Base-by-base conservation (phyloP, 1,140 invertebrate genomes). In the Araneus ventricosus region DNA sequence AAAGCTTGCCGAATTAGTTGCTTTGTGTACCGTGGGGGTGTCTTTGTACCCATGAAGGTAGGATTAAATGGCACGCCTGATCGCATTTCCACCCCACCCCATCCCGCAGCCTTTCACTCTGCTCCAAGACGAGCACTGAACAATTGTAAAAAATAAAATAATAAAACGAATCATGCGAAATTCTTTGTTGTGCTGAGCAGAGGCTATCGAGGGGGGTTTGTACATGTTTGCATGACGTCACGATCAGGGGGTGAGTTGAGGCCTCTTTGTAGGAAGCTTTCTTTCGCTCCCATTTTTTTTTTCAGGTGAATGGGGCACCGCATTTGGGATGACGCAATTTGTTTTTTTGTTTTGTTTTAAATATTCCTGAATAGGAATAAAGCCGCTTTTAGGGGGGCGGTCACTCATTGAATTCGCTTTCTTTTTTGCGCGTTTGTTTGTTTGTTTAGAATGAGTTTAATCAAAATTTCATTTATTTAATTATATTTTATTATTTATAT, bases 281-380 rank as follows among this genome's bases (percentile, higher is more conserved):
- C 80, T 82, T 88, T 88, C 61, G 30, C 67, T 59, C 67, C 22
- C 87, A 27, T 84, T 84, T 45, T 90, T 80, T 84, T 70, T 86
- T 41, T 92, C 90, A 92, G 90, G 90, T 92, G 90, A 59, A 92
- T 86, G 90, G 82, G 90, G 90, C 90, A 86, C 90, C 57, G 59
- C 52, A 30, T 82, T 79, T 91, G 90, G 90, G 90, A 92, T 92
- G 90, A 92, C 82, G 82, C 90, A 92, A 92, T 92, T 92, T 92
- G 90, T 92, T 92, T 92, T 91, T 92, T 92, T 92, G 90, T 86
- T 85, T 86, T 92, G 82, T 92, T 92, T 92, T 70, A 85, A 86
- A 92, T 92, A 70, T 85, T 86, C 84, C 79, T 79, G 90, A 92
- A 70, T 86, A 30, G 90, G 82, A 92, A 86, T 92, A 92, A 86